Evolutionary conservation across 2,113 vertebrate species (phyloP), one percentile per base, ranked within the genome.

Genomic region (Corythaeola cristata): DNA sequence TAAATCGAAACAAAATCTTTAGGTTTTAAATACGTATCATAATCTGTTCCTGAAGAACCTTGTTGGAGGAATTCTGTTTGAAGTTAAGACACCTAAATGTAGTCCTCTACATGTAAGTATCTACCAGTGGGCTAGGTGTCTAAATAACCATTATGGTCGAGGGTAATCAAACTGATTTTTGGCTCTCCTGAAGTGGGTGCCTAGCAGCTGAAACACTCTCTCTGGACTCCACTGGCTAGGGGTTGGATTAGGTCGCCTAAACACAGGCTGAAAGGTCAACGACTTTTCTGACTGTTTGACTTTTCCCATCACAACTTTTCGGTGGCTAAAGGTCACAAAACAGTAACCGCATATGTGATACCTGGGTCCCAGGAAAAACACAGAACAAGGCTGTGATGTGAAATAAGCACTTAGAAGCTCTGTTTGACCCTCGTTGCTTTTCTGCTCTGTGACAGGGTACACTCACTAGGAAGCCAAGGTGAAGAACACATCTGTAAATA

Each of bases 111-210:
- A 35, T 69, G 26, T 12, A 76, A 19, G 16, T 32, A 55, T 16
- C 26, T 75, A 39, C 7, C 13, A 49, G 23, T 63, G 6, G 7
- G 15, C 5, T 28, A 73, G 23, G 12, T 30, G 18, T 63, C 45
- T 23, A 9, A 23, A 23, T 8, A 55, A 9, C 12, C 0, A 0
- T 32, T 74, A 35, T 5, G 5, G 50, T 69, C 3, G 2, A n/a
- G 45, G 12, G 3, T 22, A 91, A 71, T 9, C 30, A 63, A 15
- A 22, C 2, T 30, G 55, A 26, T 20, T 89, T 91, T 90, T 7
- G 1, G 3, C 33, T 82, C 8, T 6, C 11, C 14, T 83, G 52
- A 60, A 67, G 45, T 2, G 47, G 37, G 6, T 53, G n/a, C 12
- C 30, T 33, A 16, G 44, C 18, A 53, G 21, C 27, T 77, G 50